Base-by-base conservation (phyloP, 2,888 invertebrate genomes). In the Meiosimyza decipiens region DNA sequence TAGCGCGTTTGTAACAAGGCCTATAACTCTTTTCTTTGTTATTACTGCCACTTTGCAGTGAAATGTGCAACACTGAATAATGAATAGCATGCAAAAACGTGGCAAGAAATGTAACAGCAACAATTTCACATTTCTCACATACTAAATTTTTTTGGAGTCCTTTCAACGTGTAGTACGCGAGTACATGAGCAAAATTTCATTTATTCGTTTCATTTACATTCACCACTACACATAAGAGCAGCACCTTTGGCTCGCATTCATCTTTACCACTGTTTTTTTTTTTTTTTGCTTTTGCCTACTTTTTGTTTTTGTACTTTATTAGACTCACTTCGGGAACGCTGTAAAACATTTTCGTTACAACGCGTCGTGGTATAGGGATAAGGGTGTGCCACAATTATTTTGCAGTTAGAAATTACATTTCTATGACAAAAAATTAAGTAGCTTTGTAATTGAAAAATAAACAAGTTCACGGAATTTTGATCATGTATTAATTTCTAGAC, bases 121-220 rank as follows among this genome's bases (percentile, higher is more conserved):
- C 18, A 57, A 15, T 12, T 57, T 57, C 3, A 22, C 9, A 18
- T 57, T 57, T 28, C 13, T 18, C 28, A 18, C 11, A 22, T 57
- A 22, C 28, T 22, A n/a, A 33, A 22, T 62, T 33, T 62, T 62
- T 62, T 33, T 40, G 11, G 33, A 11, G 33, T 49, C 49, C n/a
- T 63, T 63, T 9, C 63, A 62, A 62, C 16, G 13, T 57, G 69
- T 50, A 40, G 69, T 33, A 60, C 60, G 28, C 60, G 33, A n/a
- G 28, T 55, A 22, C 5, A 64, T 63, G 83, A 80, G 81, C 79
- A 80, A 80, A 80, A 81, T 81, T 81, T 82, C 79, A 82, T 80
- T 81, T 82, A 83, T 82, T 81, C 82, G 79, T 82, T 81, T 80
- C 82, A 82, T 82, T 82, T 81, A 75, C 81, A 79, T 80, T 50